Evolutionary conservation across 2,113 vertebrate species (phyloP), one percentile per base, ranked within the genome.

Genomic region (Apeltes quadracus): DNA sequence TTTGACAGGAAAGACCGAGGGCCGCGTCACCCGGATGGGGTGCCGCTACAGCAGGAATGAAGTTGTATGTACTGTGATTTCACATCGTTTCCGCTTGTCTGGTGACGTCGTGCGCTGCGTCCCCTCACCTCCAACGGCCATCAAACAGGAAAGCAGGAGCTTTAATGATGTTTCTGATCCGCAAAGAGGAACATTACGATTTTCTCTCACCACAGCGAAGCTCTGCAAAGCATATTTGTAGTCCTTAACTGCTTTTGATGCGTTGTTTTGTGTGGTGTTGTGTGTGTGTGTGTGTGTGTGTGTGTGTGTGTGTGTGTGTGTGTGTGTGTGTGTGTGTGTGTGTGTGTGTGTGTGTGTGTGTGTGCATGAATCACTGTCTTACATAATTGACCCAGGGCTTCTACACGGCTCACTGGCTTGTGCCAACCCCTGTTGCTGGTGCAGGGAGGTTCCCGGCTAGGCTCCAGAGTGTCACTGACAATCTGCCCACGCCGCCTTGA

Each of bases 401-500:
- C 66, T 83, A 54, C 83, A 87, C 82, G 91, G 87, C 75, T 90
- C 85, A 87, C 77, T 89, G 85, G 38, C 86, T 85, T 79, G 75
- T 80, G 76, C 76, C 81, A 73, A 78, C 81, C 83, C 69, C 48
- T 70, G 83, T 78, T 69, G 74, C 83, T 86, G 88, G 84, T 88
- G 79, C 76, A 82, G 82, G 76, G 77, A 89, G 83, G 83, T 82
- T 88, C 81, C 88, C 86, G 86, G 83, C 86, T 54, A 81, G 87
- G 87, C 88, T 86, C 70, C 78, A 65, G 75, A 76, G 80, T 89
- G 91, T 90, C 91, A 89, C 88, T 82, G 84, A 88, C 81, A 91
- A 92, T 90, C 88, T 92, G 87, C 81, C 87, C 83, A 85, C 85
- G 84, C 86, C 65, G 59, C 51, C 66, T 78, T 91, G 91, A 92